Evolutionary conservation across 2,888 invertebrate genomes (phyloP).

Genomic region (Trypoxylon attenuatum): DNA sequence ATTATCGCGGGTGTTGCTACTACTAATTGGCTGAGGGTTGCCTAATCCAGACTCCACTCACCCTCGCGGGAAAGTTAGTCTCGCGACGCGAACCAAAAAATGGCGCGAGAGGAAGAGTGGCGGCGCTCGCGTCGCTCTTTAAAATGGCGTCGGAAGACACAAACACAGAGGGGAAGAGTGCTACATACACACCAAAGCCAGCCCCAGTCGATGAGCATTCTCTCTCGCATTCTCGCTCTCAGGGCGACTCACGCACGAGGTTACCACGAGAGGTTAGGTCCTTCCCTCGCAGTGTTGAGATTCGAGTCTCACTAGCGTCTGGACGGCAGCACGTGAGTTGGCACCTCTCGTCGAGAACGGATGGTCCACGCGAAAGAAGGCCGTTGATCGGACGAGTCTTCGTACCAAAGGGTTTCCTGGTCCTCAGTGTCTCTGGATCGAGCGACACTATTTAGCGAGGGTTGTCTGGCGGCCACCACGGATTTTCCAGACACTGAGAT

Average conservation of each 20-base stretch:
- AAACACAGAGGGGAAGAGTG: neutral
- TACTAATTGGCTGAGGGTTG: neutral
- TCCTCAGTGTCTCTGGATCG: too few relatives aligned
- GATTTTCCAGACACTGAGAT: constrained; percentile 72
- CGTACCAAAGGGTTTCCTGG: too few relatives aligned
- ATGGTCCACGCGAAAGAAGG: neutral
- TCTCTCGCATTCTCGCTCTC: neutral
- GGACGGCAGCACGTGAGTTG: too few relatives aligned
- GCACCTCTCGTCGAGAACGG: neutral
- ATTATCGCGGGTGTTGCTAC: neutral
- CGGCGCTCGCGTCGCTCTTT: constrained; percentile 40
- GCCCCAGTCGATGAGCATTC: too few relatives aligned
- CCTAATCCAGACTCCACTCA: neutral
- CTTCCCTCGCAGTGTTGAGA: constrained; percentile 34
- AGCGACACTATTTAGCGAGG: constrained; percentile 42
- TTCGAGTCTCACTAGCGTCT: constrained; percentile 1
- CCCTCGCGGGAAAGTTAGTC: neutral
- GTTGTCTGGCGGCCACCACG: constrained; percentile 52
- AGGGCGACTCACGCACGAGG: constrained; percentile 41
- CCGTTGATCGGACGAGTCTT: neutral
- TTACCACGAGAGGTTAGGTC: constrained; percentile 53
- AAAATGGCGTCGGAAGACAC: constrained; percentile 46
- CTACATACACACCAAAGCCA: neutral
- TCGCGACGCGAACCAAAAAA: constrained; percentile 22
- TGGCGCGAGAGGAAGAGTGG: constrained; percentile 34